Evolutionary conservation across 2,888 invertebrate species (phyloP), one percentile per base, ranked within the genome.

Genomic region (Cryptocephalus primarius): DNA sequence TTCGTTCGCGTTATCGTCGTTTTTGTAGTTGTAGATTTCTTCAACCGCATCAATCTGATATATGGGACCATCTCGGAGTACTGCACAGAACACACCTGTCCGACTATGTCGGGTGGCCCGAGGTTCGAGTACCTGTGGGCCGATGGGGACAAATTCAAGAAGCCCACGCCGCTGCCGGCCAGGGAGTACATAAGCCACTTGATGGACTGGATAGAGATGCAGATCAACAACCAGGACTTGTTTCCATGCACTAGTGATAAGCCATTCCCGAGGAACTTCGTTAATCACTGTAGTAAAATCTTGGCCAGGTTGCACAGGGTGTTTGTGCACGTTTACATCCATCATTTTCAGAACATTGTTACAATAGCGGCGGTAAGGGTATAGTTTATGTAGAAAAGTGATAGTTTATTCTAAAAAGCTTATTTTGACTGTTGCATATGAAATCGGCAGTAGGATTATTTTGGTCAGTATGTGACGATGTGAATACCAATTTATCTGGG

Each of bases 321-420:
- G 4, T 93, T 93, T 69, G 92, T 93, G 1, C 92, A 93, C 68
- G 90, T 92, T 39, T 93, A 93, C 65, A 93, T 93, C 53, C 92
- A 93, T 71, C 93, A 93, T 68, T 94, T 93, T 68, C 91, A 93
- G 65, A 79, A 88, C 59, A 78, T 93, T 51, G 84, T 88, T 22
- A 80, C 84, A 40, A 85, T 92, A 59, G 87, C 89, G 57, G 91
- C 91, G 33, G 89, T 90, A 74, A 80, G 83, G 77, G 59, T 38
- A 36, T 12, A 13, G 14, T 34, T 22, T 34, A 34, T 34, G 39
- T 33, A 42, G 32, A n/a, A 36, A 31, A 32, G 14, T 13, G n/a
- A 48, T n/a, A 13, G 33, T 9, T 8, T 32, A 32, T 45, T 33
- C 40, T n/a, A 34, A n/a, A 34, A 34, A 34, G n/a, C 34, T 9